phyloP scores from a whole-genome alignment of 2,797 vertebrate species.

The Spinibarbus caldwelli region DNA sequence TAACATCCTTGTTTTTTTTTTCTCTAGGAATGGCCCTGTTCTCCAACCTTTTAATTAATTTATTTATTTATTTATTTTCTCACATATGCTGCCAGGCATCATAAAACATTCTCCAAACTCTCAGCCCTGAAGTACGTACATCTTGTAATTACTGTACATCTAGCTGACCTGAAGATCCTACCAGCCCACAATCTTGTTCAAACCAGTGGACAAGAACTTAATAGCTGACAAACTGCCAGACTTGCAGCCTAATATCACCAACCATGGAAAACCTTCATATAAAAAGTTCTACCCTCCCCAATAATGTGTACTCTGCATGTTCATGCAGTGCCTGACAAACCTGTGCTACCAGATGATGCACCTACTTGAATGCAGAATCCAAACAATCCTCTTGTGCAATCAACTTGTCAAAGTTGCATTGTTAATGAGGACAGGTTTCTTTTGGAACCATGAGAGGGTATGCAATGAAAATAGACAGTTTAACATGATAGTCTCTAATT shows the following conservation, averaged over 20 bases:
- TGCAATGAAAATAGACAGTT: background rate
- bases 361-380: conserved; percentile 6
- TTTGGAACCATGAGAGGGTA: background rate
- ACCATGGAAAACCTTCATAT: background rate
- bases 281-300: background rate
- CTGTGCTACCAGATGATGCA: conserved; percentile 26
- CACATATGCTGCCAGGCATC: background rate
- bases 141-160: background rate
- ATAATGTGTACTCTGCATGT: too few species aligned
- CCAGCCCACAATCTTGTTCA: background rate
- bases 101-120: background rate
- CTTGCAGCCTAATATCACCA: background rate
- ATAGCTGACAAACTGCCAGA: background rate
- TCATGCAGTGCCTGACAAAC: conserved; percentile 24
- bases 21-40: background rate
- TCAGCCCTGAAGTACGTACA: background rate
- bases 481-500: conserved; percentile 17
- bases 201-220: background rate
- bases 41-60: too few species aligned
- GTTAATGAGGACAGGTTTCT: conserved; percentile 1
- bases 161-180: background rate
- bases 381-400: conserved; percentile 17
- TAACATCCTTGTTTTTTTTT: background rate
- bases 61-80: too few species aligned
- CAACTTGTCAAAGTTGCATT: conserved; percentile 22